Percentiles rank a stretch among this genome's conserved stretches.
Conservation (phyloP, 2,797 vertebrate genomes). For the Orestias chungarensis region DNA sequence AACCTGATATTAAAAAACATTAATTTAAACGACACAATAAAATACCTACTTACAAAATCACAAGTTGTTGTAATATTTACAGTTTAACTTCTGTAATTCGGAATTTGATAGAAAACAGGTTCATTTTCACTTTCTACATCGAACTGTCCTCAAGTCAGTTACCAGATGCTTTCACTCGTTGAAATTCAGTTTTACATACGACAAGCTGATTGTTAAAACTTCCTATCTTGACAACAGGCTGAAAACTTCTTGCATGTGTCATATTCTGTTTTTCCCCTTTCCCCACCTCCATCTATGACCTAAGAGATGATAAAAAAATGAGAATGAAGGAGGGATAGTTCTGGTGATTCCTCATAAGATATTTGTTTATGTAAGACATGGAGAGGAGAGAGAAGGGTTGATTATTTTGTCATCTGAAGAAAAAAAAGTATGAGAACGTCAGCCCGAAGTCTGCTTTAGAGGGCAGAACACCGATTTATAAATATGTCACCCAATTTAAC, state of each 20-base stretch:
- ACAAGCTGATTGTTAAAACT: conserved; percentile 33
- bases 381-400: no score
- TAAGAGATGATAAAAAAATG: no score
- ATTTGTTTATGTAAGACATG: no score
- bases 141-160: not conserved
- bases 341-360: no score
- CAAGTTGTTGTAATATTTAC: not conserved
- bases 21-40: not conserved
- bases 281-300: no score
- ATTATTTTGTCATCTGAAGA: no score
- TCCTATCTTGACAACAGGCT: conserved; percentile 42
- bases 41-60: not conserved
- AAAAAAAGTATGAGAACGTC: no score
- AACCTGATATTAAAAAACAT: not conserved
- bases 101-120: not conserved
- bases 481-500: no score
- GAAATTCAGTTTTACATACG: conserved; percentile 18
- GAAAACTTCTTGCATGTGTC: conserved; percentile 50
- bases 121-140: not conserved
- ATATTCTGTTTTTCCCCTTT: conserved; percentile 25
- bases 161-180: not conserved
- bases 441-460: no score
- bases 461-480: no score
- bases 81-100: not conserved
- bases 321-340: no score